Base-by-base conservation (phyloP, 2,888 invertebrate genomes). In the Polyommatus icarus region DNA sequence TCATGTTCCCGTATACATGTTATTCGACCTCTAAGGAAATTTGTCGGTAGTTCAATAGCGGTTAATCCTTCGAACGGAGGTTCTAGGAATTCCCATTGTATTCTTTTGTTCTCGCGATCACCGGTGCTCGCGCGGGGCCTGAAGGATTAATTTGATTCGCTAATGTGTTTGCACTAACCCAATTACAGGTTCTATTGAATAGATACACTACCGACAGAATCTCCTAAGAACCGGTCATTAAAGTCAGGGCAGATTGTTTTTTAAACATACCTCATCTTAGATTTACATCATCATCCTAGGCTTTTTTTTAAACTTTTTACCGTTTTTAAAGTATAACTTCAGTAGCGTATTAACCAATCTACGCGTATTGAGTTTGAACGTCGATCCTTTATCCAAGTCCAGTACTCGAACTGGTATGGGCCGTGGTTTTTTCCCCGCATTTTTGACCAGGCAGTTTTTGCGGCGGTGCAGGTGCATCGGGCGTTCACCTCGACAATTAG, bases 381-480 rank as follows among this genome's bases (percentile, higher is more conserved):
- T 67, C 67, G 67, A 32, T 29, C 67, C 29, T 29, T 54, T 24
- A 24, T 50, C 73, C 54, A 73, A 76, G 29, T 24, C 67, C 46
- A 78, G 61, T 76, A 57, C n/a, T 32, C 79, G 80, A 87, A 88
- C 88, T 85, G 79, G 85, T 84, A 77, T 73, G 79, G 80, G 82
- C 82, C 29, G 82, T 83, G 84, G 84, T 87, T 90, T 90, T 92
- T 90, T 88, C 86, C 83, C 85, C 86, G 88, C 89, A 89, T 89
- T 88, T 92, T 92, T 86, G 89, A 89, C 83, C 84, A 85, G 80
- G 80, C 81, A 80, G 81, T 79, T 81, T 82, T 82, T 83, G 83
- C 84, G 84, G 82, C 81, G 80, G 83, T 85, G 89, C 93, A 92
- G 93, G 93, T 93, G 92, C 91, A 89, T 82, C 86, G 91, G 89